Percentiles rank a stretch among this genome's conserved stretches.
Evolutionary conservation across 1,140 invertebrate genomes (phyloP).

Genomic region (Nymphalis io): DNA sequence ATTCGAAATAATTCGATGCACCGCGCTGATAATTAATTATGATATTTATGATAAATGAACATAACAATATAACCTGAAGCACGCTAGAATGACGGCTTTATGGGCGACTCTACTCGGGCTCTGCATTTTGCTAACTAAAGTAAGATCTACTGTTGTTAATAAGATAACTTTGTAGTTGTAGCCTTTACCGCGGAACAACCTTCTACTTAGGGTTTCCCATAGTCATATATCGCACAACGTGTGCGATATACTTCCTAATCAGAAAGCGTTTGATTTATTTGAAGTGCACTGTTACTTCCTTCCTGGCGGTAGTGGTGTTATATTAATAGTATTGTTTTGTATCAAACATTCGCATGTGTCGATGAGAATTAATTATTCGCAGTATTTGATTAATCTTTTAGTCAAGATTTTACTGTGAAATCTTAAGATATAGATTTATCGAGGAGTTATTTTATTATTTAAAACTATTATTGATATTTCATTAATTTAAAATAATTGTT

Average conservation of each 20-base stretch:
- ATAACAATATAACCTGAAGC: slow-evolving; percentile 49
- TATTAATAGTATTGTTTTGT: too few species aligned
- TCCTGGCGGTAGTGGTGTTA: slow-evolving; percentile 1
- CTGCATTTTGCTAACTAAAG: slow-evolving; percentile 72
- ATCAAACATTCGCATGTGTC: not conserved
- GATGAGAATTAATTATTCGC: not conserved
- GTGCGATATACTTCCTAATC: slow-evolving; percentile 39
- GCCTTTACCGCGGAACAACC: slow-evolving; percentile 56
- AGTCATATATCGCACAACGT: slow-evolving; percentile 34
- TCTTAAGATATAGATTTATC: too few species aligned
- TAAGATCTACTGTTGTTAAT: slow-evolving; percentile 52
- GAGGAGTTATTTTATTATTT: too few species aligned
- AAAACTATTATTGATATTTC: too few species aligned
- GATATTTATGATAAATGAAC: slow-evolving; percentile 8
- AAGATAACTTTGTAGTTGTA: slow-evolving; percentile 50
- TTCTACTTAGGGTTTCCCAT: slow-evolving; percentile 55
- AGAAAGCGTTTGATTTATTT: slow-evolving; percentile 31
- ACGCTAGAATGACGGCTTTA: slow-evolving; percentile 51
- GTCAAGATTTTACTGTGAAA: too few species aligned
- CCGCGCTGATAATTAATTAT: not conserved
- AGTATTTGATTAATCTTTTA: not conserved
- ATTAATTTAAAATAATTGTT: too few species aligned
- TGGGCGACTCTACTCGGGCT: slow-evolving; percentile 69
- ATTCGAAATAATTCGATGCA: not conserved
- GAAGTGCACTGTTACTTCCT: slow-evolving; percentile 23